Percentiles rank a stretch among this genome's conserved stretches.
Evolutionary conservation across 2,888 invertebrate genomes (phyloP).

Genomic region (Eueremaeus valkanovi): DNA sequence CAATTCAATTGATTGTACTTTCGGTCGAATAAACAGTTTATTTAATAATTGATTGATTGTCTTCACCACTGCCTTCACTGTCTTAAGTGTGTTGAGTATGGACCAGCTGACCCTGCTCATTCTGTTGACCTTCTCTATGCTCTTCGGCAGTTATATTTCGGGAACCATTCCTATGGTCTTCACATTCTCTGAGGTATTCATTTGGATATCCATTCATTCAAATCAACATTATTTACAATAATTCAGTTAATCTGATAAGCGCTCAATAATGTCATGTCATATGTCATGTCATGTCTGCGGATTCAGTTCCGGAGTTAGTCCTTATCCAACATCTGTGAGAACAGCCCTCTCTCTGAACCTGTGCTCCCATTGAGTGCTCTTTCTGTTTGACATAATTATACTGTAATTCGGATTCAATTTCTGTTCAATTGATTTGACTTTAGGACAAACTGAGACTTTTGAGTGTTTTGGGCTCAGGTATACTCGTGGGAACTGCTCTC

Average conservation of each 20-base stretch:
- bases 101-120: slow-evolving; percentile 78
- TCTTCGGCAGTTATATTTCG: slow-evolving; percentile 89
- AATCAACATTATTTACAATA: background rate
- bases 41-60: too few relatives aligned
- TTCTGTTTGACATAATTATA: background rate
- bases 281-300: background rate
- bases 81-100: slow-evolving; percentile 56
- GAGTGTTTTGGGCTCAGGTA: slow-evolving; percentile 92
- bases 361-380: too few relatives aligned
- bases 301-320: too few relatives aligned
- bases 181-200: slow-evolving; percentile 82
- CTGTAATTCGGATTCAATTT: background rate
- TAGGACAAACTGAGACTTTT: slow-evolving; percentile 90
- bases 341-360: too few relatives aligned
- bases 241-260: too few relatives aligned
- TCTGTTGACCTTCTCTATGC: slow-evolving; percentile 82
- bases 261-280: too few relatives aligned
- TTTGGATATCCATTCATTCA: background rate
- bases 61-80: background rate
- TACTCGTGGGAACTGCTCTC: slow-evolving; percentile 93
- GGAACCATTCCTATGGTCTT: slow-evolving; percentile 93
- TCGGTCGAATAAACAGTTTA: too few relatives aligned
- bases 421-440: background rate
- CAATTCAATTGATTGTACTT: too few relatives aligned
- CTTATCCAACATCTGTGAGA: too few relatives aligned